phyloP scores from a whole-genome alignment of 1,140 invertebrate genomes.

The Carposina sasakii region DNA sequence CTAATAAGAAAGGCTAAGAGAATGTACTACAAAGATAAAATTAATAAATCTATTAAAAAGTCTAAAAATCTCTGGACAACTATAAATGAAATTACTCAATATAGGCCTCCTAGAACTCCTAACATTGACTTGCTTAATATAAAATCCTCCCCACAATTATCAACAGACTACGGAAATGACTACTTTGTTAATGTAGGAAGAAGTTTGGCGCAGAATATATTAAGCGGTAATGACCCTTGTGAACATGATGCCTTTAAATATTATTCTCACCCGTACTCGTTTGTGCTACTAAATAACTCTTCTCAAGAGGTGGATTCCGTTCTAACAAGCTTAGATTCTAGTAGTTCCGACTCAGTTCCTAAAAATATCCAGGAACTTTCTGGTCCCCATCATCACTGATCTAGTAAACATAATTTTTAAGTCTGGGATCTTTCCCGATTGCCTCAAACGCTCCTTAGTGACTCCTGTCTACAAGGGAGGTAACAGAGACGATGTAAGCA shows the following conservation, averaged over 20 bases:
- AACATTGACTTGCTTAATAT: not conserved
- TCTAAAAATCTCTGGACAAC: conserved; percentile 4
- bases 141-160: not conserved
- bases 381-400: conserved; percentile 7
- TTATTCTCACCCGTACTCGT: not conserved
- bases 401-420: conserved; percentile 14
- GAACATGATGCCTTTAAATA: not conserved
- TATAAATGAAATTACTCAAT: conserved; percentile 1
- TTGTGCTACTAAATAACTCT: not conserved
- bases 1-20: not conserved
- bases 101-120: not conserved
- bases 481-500: conserved; percentile 7
- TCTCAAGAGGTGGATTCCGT: too few relatives aligned
- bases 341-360: conserved; percentile 9
- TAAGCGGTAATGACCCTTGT: not conserved
- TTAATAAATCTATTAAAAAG: not conserved
- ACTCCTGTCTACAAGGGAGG: conserved; percentile 17
- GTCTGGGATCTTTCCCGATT: conserved; percentile 5
- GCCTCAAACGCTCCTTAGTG: conserved; percentile 11
- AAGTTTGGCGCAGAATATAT: not conserved
- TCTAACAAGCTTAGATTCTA: too few relatives aligned
- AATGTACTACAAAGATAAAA: not conserved
- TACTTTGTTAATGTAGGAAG: not conserved
- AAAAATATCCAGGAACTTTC: conserved; percentile 5
- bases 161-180: not conserved